phyloP scores from a whole-genome alignment of 1,140 invertebrate genomes.

The Periplaneta americana region DNA sequence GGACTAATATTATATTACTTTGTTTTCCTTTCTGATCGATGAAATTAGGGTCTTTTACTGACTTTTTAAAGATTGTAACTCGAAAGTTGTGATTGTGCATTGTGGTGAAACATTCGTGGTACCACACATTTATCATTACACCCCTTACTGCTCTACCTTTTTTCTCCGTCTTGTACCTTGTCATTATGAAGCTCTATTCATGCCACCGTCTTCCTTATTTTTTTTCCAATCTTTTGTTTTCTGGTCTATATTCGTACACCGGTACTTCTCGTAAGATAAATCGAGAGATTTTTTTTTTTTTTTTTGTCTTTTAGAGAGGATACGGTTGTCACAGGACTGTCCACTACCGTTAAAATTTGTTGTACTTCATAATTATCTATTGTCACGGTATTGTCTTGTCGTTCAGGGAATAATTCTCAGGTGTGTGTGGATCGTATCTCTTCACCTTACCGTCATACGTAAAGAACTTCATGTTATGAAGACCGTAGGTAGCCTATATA shows the following conservation, averaged over 20 bases:
- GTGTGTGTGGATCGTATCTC: no score
- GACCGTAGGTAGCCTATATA: no score
- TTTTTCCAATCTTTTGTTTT: not conserved
- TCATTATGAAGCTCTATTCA: not conserved
- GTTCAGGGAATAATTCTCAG: not conserved
- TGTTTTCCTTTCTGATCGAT: not conserved
- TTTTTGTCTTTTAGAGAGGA: not conserved
- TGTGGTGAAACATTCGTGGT: not conserved
- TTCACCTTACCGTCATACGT: no score
- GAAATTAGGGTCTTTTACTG: no score
- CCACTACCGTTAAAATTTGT: not conserved
- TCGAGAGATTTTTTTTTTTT: not conserved
- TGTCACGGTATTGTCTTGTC: not conserved
- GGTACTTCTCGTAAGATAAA: not conserved
- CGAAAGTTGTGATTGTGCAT: not conserved
- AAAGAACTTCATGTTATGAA: no score
- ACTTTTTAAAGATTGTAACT: no score
- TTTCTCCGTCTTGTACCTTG: not conserved
- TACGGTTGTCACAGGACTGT: not conserved
- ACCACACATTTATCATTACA: not conserved
- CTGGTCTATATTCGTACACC: not conserved
- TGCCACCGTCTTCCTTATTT: not conserved
- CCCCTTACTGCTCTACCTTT: not conserved
- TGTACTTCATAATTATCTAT: not conserved
- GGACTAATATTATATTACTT: no score